A percentile compares a stretch with the other conserved stretches of the same genome.
Conservation (phyloP, 2,888 invertebrate species). For the Chrysotoxum bicinctum region DNA sequence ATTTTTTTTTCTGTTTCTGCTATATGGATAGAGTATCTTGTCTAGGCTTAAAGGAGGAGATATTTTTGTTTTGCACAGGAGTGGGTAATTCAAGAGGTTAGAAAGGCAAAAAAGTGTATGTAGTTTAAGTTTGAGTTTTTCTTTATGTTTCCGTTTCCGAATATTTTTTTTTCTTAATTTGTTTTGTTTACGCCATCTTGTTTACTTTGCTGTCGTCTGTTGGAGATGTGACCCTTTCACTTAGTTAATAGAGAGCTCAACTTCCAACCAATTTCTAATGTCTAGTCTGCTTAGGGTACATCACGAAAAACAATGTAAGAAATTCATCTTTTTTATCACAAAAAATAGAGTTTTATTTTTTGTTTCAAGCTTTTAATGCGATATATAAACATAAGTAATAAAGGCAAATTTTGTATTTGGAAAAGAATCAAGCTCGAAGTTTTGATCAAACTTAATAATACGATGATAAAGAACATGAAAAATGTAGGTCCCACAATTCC, state of each 20-base stretch:
- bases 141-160: neutral
- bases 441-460: no score
- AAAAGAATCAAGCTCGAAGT: no score
- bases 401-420: no score
- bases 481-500: no score
- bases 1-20: neutral
- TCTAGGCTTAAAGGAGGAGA: constrained; percentile 19
- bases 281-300: neutral
- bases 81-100: constrained; percentile 53
- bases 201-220: constrained; percentile 27
- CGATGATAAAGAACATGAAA: no score
- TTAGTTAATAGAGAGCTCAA: constrained; percentile 20
- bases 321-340: no score
- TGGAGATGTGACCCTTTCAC: constrained; percentile 23
- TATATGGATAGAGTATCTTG: neutral
- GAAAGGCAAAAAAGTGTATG: constrained; percentile 12
- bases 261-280: neutral
- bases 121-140: constrained; percentile 32
- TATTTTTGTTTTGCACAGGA: neutral
- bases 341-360: no score
- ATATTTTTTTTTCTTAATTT: constrained; percentile 12
- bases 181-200: constrained; percentile 37
- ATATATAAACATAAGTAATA: no score
- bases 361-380: no score
- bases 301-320: neutral